Conservation (phyloP, 2,888 invertebrate species). For the Eupithecia inturbata region DNA sequence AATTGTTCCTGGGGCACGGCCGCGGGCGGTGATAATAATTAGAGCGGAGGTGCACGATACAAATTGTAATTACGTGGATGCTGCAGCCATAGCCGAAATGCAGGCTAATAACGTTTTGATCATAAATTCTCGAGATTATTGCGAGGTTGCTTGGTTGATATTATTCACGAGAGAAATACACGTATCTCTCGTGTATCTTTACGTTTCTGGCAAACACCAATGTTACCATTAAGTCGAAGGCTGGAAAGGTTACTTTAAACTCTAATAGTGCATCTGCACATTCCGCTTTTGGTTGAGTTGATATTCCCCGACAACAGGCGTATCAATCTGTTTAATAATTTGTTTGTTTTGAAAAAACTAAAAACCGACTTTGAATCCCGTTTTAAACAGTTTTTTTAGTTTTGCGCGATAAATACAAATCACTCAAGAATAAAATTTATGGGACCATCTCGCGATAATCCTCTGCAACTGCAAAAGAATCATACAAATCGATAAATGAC, state of each 20-base stretch:
- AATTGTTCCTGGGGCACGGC: slow-evolving; percentile 28
- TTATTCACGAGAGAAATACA: slow-evolving; percentile 12
- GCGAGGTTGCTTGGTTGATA: slow-evolving; percentile 10
- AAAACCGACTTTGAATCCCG: no score
- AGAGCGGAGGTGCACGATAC: slow-evolving; percentile 32
- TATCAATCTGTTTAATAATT: neutral
- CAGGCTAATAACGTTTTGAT: slow-evolving; percentile 26
- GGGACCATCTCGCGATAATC: no score
- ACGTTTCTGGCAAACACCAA: slow-evolving; percentile 3
- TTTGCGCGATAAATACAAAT: no score
- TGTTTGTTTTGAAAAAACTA: no score
- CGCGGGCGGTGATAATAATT: slow-evolving; percentile 21
- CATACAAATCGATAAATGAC: no score
- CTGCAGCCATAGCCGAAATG: slow-evolving; percentile 29
- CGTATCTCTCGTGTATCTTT: neutral
- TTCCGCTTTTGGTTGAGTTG: neutral
- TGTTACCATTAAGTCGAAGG: neutral
- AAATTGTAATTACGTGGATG: slow-evolving; percentile 38
- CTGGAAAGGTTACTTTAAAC: slow-evolving; percentile 4
- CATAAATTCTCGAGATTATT: slow-evolving; percentile 27
- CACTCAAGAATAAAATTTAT: no score
- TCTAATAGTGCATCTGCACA: neutral
- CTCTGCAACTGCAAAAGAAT: no score
- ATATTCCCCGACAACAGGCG: neutral
- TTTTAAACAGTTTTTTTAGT: no score